Base-by-base conservation (phyloP, 2,113 vertebrate genomes). In the Dipodomys stephensi region DNA sequence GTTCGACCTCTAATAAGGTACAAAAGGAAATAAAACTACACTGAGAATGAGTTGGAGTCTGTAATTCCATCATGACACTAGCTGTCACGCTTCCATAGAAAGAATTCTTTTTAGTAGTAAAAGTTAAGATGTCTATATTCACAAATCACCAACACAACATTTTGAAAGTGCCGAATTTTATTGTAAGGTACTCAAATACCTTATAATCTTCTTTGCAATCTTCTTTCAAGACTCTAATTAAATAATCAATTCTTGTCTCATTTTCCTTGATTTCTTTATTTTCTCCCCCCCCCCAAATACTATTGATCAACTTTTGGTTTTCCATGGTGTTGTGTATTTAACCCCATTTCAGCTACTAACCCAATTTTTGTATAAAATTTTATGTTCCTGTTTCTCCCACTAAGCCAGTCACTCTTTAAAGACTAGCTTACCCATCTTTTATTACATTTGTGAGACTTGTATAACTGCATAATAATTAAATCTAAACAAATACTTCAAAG, bases 101-200 rank as follows among this genome's bases (percentile, higher is more conserved):
- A 57, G 20, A 87, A 19, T 7, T 65, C 85, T 80, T 85, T 60
- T 39, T 49, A 84, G 53, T 1, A 88, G 18, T 27, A 73, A 87
- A 89, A 72, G 57, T 44, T 88, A 69, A 78, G 74, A 71, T n/a
- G 8, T 83, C 44, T 83, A 6, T 80, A 44, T 10, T 87, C 20
- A 49, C 22, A 90, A 94, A 71, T 87, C 11, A 82, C 65, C 30
- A 76, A 60, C 27, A 74, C 4, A 62, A 16, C 6, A 60, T 22
- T 83, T 92, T 71, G 3, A 69, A 94, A 96, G 92, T 77, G 30
- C 3, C 49, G 88, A 82, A 79, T 74, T 92, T 46, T 83, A 69
- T 69, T 92, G 64, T 19, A 87, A 91, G 83, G 83, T 44, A 80
- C 32, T 93, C 22, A 85, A 76, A 86, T 69, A 27, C 22, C 71